These are phyloP conservation scores for Dicycla oo DNA, from an alignment of 2,888 invertebrate genomes.

Conservation along the genomic window DNA sequence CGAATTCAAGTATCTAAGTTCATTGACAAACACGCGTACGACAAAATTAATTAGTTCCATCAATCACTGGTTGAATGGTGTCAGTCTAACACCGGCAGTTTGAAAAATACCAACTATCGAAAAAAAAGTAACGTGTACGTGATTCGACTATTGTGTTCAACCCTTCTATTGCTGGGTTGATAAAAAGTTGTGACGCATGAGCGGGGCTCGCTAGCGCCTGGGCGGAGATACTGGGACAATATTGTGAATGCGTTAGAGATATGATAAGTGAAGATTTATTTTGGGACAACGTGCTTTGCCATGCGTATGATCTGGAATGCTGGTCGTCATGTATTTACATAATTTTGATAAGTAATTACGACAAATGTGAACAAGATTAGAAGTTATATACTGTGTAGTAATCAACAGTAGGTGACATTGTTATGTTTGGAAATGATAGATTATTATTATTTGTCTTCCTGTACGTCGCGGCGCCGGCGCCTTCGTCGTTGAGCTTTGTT, in stretches of 20 bases:
- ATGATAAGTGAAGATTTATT: conserved; percentile 72
- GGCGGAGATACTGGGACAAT: conserved; percentile 84
- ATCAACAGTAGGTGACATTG: not conserved
- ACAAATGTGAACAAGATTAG: conserved; percentile 33
- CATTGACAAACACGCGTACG: conserved; percentile 79
- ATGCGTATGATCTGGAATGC: conserved; percentile 47
- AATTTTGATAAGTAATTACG: conserved; percentile 42
- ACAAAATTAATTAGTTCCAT: conserved; percentile 90
- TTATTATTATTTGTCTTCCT: not conserved
- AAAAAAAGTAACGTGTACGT: conserved; percentile 87
- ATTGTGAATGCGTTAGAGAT: conserved; percentile 79
- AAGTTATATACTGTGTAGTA: conserved; percentile 13
- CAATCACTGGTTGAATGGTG: conserved; percentile 87
- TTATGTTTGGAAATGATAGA: not conserved
- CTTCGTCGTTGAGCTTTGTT: not conserved
- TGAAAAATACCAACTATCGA: conserved; percentile 79
- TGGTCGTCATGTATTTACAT: conserved; percentile 39
- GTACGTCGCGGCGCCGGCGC: no score
- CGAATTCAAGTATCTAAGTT: conserved; percentile 82
- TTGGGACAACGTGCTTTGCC: conserved; percentile 49
- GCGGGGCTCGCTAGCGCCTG: conserved; percentile 75
- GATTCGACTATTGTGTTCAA: conserved; percentile 85
- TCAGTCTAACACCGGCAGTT: conserved; percentile 81
- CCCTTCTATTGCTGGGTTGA: conserved; percentile 75
- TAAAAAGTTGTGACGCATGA: conserved; percentile 76